Percentiles rank a stretch among this genome's conserved stretches.
Conservation (phyloP, 2,888 invertebrate genomes). For the Tenthredo amoena region DNA sequence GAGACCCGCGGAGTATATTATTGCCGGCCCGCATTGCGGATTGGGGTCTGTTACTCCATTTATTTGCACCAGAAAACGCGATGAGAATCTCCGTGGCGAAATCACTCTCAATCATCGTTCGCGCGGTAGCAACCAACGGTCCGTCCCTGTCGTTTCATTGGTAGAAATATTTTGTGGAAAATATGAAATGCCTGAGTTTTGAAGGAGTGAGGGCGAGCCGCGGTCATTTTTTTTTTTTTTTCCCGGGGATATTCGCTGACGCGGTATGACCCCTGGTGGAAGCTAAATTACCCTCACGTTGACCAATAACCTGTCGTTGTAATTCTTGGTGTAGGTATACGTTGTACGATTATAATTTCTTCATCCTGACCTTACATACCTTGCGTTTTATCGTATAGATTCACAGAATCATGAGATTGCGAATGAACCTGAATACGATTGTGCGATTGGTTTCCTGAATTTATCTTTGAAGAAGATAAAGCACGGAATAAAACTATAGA, state of each 20-base stretch:
- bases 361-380: background rate
- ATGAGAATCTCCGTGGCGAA: constrained; percentile 31
- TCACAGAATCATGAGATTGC: background rate
- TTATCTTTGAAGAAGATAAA: background rate
- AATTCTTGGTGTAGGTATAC: background rate
- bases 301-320: background rate
- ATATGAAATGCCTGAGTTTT: constrained; percentile 25
- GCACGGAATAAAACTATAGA: background rate
- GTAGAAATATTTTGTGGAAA: constrained; percentile 8
- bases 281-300: background rate
- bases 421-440: background rate
- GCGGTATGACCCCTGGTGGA: background rate
- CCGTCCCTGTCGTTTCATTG: constrained; percentile 18
- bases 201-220: background rate
- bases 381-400: too few relatives aligned
- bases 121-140: background rate
- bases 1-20: constrained; percentile 17
- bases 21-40: constrained; percentile 44
- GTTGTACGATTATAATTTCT: background rate
- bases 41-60: constrained; percentile 16
- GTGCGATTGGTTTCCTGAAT: background rate
- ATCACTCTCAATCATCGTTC: constrained; percentile 49
- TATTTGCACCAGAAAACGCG: constrained; percentile 3
- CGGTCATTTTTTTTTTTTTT: background rate
- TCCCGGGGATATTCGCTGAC: background rate